phyloP scores from a whole-genome alignment of 2,888 invertebrate species.

The Leptinotarsa tumamoca region DNA sequence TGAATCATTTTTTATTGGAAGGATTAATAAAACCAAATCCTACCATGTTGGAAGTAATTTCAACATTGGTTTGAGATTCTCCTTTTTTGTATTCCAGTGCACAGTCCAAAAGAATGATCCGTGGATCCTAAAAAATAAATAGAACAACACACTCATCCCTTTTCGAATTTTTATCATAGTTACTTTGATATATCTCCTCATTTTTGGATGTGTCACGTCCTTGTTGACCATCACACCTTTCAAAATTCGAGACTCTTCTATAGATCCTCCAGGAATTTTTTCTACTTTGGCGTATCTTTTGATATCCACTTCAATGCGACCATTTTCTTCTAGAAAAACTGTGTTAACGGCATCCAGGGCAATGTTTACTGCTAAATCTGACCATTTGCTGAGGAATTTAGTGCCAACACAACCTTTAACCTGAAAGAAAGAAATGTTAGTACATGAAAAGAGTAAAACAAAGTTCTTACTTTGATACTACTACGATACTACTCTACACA shows the following conservation, averaged over 20 bases:
- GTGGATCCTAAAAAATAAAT: conserved; percentile 78
- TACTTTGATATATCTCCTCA: conserved; percentile 86
- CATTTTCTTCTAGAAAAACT: conserved; percentile 89
- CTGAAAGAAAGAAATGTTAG: conserved; percentile 58
- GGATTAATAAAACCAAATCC: conserved; percentile 23
- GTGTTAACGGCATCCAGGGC: conserved; percentile 95
- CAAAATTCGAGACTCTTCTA: conserved; percentile 94
- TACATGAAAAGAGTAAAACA: neutral
- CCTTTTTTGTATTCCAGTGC: conserved; percentile 99
- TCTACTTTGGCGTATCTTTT: conserved; percentile 97
- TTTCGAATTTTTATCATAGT: neutral
- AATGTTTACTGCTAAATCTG: conserved; percentile 94
- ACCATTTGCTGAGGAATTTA: conserved; percentile 96
- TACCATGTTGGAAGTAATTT: conserved; percentile 89
- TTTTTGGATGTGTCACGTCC: conserved; percentile 98
- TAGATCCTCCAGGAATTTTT: conserved; percentile 93
- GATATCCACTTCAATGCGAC: conserved; percentile 95
- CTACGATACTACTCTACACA: no score
- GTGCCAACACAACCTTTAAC: conserved; percentile 95
- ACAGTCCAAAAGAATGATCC: conserved; percentile 95
- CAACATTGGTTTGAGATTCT: conserved; percentile 97
- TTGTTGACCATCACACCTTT: conserved; percentile 98
- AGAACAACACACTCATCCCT: neutral
- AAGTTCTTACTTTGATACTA: no score
- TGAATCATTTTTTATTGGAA: no score